A percentile compares a stretch with the other conserved stretches of the same genome.
phyloP scores from a whole-genome alignment of 2,113 vertebrate species.

The Dipodomys stephensi region DNA sequence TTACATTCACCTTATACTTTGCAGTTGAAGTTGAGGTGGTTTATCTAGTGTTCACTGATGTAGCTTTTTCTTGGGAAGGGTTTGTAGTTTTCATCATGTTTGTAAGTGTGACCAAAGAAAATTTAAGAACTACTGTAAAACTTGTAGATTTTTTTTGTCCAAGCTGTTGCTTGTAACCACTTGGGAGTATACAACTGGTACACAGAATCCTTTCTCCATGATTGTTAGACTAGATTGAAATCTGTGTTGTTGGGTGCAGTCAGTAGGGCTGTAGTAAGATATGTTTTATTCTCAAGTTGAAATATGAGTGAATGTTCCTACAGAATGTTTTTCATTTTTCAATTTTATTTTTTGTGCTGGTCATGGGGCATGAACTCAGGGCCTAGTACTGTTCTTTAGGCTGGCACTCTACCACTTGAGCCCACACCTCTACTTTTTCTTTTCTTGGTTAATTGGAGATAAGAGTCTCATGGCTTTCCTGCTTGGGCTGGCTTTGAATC shows the following conservation, averaged over 20 bases:
- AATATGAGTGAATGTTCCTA: background rate
- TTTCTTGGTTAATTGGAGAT: too few relatives aligned
- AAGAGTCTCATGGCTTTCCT: too few relatives aligned
- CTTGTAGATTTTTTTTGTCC: background rate
- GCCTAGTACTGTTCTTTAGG: too few relatives aligned
- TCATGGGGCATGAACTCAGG: too few relatives aligned
- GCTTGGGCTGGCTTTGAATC: too few relatives aligned
- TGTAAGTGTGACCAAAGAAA: background rate
- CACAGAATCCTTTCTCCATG: background rate
- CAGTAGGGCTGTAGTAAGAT: background rate
- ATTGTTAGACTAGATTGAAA: background rate
- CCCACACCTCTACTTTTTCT: too few relatives aligned
- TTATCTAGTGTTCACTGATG: background rate
- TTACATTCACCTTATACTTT: background rate
- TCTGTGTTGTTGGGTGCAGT: background rate
- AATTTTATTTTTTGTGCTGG: too few relatives aligned
- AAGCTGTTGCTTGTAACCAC: background rate
- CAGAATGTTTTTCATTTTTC: background rate
- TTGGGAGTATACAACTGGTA: background rate
- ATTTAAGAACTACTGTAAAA: background rate
- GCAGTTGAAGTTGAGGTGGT: background rate
- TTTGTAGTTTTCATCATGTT: constrained; percentile 12
- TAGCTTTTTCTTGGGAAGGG: background rate
- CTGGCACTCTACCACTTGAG: too few relatives aligned
- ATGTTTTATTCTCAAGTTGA: background rate